Evolutionary conservation across 1,140 invertebrate species (phyloP).

Genomic region (Drosophila ogumai): DNA sequence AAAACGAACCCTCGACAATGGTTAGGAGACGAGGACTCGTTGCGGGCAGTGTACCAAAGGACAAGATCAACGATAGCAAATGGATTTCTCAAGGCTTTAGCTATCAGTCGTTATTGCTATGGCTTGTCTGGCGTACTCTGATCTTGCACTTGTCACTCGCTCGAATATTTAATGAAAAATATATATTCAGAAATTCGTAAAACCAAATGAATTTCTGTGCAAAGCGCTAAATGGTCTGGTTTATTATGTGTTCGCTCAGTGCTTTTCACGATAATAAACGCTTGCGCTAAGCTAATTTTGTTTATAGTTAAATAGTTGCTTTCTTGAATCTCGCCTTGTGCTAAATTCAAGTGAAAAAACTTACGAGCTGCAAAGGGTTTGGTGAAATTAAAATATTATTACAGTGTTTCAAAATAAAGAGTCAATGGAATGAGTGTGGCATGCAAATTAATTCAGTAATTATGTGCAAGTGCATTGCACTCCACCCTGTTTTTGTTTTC

Average conservation of each 20-base stretch:
- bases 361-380: conserved; percentile 70
- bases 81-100: conserved; percentile 23
- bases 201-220: conserved; percentile 32
- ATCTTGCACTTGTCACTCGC: conserved; percentile 33
- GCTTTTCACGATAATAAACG: conserved; percentile 84
- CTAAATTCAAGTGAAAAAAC: conserved; percentile 70
- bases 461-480: conserved; percentile 60
- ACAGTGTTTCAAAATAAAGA: conserved; percentile 51
- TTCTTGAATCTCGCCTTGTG: conserved; percentile 35
- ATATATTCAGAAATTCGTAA: conserved; percentile 40
- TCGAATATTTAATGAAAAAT: conserved; percentile 29
- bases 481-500: conserved; percentile 1
- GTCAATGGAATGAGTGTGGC: conserved; percentile 25
- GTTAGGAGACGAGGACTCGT: conserved; percentile 30
- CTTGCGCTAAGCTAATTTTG: conserved; percentile 56
- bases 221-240: conserved; percentile 57
- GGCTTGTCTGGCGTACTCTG: conserved; percentile 64
- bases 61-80: conserved; percentile 38
- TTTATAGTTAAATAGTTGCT: conserved; percentile 10
- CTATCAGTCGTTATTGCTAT: conserved; percentile 51
- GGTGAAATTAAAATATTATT: conserved; percentile 60
- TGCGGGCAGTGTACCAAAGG: conserved; percentile 49
- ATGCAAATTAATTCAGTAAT: conserved; percentile 35
- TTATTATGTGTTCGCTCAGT: conserved; percentile 83
- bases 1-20: conserved; percentile 75